Conservation (phyloP, 1,140 invertebrate species). For the Drosophila sulfurigaster region DNA sequence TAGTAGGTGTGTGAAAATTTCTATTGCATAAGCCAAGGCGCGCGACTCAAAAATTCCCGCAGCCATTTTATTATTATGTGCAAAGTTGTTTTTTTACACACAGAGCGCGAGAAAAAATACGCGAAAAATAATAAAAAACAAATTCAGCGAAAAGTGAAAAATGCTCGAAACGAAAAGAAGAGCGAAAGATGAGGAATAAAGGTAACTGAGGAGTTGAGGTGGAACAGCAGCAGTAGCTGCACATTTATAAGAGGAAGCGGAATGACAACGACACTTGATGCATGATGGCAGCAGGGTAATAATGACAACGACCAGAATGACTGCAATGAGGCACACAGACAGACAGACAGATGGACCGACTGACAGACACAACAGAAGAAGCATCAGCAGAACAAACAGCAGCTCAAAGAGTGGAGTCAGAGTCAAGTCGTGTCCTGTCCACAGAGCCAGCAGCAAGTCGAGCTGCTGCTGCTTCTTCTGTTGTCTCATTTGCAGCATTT, state of each 20-base stretch:
- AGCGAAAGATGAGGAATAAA: not conserved
- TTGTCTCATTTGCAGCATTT: slow-evolving; percentile 72
- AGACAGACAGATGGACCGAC: slow-evolving; percentile 32
- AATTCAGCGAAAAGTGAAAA: slow-evolving; percentile 75
- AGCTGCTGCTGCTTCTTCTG: slow-evolving; percentile 11
- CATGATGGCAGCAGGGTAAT: slow-evolving; percentile 80
- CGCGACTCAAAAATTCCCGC: slow-evolving; percentile 70
- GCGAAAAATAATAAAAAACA: slow-evolving; percentile 54
- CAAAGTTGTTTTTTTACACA: slow-evolving; percentile 63
- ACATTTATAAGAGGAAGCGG: slow-evolving; percentile 27
- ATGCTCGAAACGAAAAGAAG: slow-evolving; percentile 21
- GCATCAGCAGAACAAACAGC: not conserved
- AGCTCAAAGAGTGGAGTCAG: slow-evolving; percentile 40
- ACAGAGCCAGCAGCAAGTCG: slow-evolving; percentile 4
- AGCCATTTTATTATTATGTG: slow-evolving; percentile 82
- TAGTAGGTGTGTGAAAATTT: slow-evolving; percentile 36
- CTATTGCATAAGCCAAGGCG: slow-evolving; percentile 75
- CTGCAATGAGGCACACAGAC: slow-evolving; percentile 72
- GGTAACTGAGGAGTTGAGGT: not conserved
- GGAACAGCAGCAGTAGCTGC: not conserved
- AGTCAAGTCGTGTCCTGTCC: slow-evolving; percentile 18
- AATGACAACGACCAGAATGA: slow-evolving; percentile 71
- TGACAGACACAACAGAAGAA: not conserved
- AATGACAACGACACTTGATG: slow-evolving; percentile 79
- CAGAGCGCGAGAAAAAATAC: slow-evolving; percentile 39